These are phyloP conservation scores for Actinopyga echinites DNA, from an alignment of 53 echinoderm and acorn worm species.

Conservation along the genomic window DNA sequence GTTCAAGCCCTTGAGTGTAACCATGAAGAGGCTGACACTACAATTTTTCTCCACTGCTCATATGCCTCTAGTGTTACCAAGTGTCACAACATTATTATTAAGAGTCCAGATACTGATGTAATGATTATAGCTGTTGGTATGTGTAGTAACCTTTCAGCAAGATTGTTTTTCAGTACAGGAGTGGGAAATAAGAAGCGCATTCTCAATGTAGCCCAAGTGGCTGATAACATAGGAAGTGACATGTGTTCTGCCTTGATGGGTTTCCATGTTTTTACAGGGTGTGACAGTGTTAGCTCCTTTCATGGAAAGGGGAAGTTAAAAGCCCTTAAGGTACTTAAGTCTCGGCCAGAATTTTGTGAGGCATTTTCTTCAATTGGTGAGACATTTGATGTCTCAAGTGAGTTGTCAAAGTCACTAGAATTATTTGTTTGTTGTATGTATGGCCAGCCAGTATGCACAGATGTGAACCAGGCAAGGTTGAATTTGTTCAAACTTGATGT, in stretches of 20 bases:
- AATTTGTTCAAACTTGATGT: conserved; percentile 23
- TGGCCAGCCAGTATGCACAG: neutral
- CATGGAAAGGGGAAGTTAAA: conserved; percentile 65
- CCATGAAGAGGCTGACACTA: conserved; percentile 76
- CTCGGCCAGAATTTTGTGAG: conserved; percentile 17
- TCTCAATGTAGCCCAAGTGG: conserved; percentile 18
- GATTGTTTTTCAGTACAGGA: conserved; percentile 45
- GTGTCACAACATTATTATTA: conserved; percentile 37
- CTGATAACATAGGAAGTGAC: conserved; percentile 8
- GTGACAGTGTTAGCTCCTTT: conserved; percentile 67
- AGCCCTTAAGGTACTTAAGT: neutral
- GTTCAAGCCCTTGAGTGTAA: conserved; percentile 12
- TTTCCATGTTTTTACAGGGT: conserved; percentile 67
- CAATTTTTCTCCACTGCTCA: conserved; percentile 41
- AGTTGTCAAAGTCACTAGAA: neutral
- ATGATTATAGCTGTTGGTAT: conserved; percentile 37
- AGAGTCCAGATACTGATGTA: conserved; percentile 60
- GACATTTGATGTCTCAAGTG: conserved; percentile 11
- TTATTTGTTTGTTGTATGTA: neutral
- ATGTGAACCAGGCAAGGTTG: conserved; percentile 8
- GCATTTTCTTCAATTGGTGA: neutral
- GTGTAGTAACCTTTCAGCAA: neutral
- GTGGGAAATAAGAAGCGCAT: conserved; percentile 39
- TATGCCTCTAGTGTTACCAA: neutral
- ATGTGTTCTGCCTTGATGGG: conserved; percentile 53